Evolutionary conservation across 2,888 invertebrate species (phyloP).

Genomic region (Leistus spinibarbis): DNA sequence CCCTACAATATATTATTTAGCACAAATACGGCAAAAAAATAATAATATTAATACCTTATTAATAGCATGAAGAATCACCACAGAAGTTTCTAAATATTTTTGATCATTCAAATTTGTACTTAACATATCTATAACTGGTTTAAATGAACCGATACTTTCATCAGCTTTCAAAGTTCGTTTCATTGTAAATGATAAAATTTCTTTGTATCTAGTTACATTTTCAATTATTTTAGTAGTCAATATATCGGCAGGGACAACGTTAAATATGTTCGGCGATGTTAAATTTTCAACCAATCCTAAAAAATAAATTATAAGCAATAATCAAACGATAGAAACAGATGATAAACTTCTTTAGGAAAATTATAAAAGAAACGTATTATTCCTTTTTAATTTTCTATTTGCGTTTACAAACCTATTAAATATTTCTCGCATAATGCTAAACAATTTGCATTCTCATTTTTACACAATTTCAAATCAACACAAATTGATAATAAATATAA

Average conservation of each 20-base stretch:
- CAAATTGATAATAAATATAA: constrained; percentile 49
- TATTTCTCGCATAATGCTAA: constrained; percentile 38
- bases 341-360: too few species aligned
- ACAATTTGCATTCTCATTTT: constrained; percentile 35
- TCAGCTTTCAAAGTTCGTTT: constrained; percentile 49
- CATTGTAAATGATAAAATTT: constrained; percentile 45
- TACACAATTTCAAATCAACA: constrained; percentile 44
- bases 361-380: too few species aligned
- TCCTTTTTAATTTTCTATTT: background rate
- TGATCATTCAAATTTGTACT: constrained; percentile 45
- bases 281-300: constrained; percentile 24
- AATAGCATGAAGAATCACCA: constrained; percentile 46
- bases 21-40: background rate
- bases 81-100: constrained; percentile 46
- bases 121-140: constrained; percentile 45
- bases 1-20: constrained; percentile 1
- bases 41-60: constrained; percentile 46
- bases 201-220: constrained; percentile 45
- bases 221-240: constrained; percentile 45
- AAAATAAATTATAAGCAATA: constrained; percentile 9
- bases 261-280: constrained; percentile 27
- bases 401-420: constrained; percentile 12
- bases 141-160: constrained; percentile 44
- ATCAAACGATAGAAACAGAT: too few species aligned
- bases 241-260: constrained; percentile 43